Conservation (phyloP, 2,113 vertebrate genomes). For the Acrocephalus kingi region DNA sequence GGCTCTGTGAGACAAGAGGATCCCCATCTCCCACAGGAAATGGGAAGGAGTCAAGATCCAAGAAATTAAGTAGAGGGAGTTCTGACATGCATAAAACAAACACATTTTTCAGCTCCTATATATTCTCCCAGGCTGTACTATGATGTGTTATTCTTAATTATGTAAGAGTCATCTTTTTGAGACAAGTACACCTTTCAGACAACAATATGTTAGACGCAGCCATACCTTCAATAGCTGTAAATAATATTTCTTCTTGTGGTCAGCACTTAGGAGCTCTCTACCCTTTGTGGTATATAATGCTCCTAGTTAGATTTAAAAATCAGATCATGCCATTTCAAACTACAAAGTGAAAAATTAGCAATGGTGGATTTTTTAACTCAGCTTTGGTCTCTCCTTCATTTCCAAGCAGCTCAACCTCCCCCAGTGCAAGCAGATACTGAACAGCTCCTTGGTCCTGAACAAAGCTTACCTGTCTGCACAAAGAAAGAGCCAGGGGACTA, state of each 20-base stretch:
- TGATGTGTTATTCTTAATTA: neutral
- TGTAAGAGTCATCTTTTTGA: neutral
- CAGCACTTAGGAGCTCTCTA: neutral
- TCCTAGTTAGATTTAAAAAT: neutral
- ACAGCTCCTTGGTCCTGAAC: neutral
- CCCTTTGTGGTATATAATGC: neutral
- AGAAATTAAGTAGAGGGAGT: neutral
- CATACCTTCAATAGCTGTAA: neutral
- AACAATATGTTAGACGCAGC: rapidly evolving
- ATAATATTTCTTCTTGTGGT: neutral
- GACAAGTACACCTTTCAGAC: neutral
- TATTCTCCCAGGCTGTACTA: neutral
- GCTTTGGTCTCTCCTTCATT: neutral
- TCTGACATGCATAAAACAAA: neutral
- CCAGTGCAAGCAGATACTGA: neutral
- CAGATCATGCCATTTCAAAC: neutral
- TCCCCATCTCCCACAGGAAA: neutral
- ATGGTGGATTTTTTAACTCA: neutral
- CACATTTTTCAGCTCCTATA: neutral
- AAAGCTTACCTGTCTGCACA: neutral
- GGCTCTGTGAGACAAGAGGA: neutral
- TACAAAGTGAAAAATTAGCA: neutral
- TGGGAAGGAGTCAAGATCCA: neutral
- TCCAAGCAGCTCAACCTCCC: neutral
- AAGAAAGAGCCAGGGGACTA: neutral